Evolutionary conservation across 2,888 invertebrate species (phyloP), one percentile per base, ranked within the genome.

Genomic region (Thumatha senex): DNA sequence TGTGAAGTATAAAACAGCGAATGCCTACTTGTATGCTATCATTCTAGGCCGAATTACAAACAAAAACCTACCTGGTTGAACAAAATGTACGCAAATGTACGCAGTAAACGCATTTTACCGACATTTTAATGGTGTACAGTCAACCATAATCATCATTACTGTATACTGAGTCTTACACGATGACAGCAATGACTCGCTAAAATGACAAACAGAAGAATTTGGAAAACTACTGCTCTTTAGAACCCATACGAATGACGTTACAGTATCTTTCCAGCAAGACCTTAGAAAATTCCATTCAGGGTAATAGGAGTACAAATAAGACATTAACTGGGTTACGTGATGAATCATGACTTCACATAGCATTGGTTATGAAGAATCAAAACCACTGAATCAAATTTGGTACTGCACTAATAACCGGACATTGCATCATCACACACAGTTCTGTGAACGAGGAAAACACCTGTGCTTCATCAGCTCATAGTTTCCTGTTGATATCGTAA

Each of bases 401-500:
- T 56, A 53, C 48, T 55, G 41, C 41, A 56, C 45, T 51, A 18
- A 24, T 18, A 12, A 60, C 72, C 76, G 78, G 78, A 60, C 41
- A 65, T 78, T 74, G 31, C 11, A 31, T 71, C 76, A 74, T n/a
- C n/a, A n/a, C n/a, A 79, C 77, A 78, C 54, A 55, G 59, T 84
- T 86, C 86, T 71, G 57, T 78, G 85, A 80, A 82, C 63, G 62
- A 49, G 59, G 59, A 56, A 66, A 61, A 72, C 82, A 84, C 82
- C 80, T 81, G 84, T 60, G 68, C 73, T 73, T 66, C 67, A 76
- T 82, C 81, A 82, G 80, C 74, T 52, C 33, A 51, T 61, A 61
- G 77, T 78, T 80, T 85, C 86, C 86, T 82, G 84, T 77, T 72
- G 80, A 82, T 85, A 81, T 71, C 47, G 48, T 41, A 38, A 45